These are phyloP conservation scores for Dicyrtoma fusca DNA, from an alignment of 2,888 invertebrate genomes.

Conservation along the genomic window DNA sequence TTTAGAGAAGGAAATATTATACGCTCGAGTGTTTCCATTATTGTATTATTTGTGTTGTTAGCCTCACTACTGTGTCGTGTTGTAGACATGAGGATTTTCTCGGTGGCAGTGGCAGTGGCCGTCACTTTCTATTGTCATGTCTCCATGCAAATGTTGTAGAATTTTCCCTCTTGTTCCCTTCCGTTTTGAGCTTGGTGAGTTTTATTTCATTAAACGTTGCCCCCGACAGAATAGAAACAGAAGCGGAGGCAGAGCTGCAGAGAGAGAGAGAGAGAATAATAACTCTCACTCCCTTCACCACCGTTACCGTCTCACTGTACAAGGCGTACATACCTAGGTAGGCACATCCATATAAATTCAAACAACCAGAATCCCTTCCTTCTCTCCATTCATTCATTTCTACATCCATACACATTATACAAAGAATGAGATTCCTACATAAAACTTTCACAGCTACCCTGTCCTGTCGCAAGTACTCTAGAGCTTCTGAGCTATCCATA, in stretches of 20 bases:
- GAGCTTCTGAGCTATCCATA: no score
- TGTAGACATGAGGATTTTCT: conserved; percentile 13
- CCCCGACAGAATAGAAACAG: conserved; percentile 6
- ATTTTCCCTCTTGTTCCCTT: conserved; percentile 14
- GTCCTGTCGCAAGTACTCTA: no score
- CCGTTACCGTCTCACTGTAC: neutral
- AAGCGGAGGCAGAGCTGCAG: neutral
- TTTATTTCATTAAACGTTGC: conserved; percentile 31
- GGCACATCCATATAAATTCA: no score
- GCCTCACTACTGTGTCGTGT: no score
- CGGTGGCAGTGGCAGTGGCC: no score
- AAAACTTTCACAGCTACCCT: no score
- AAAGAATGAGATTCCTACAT: no score
- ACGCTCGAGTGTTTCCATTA: conserved; percentile 17
- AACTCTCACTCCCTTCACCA: conserved; percentile 1
- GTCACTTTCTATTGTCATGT: conserved; percentile 26
- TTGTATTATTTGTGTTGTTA: conserved; percentile 25
- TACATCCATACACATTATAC: no score
- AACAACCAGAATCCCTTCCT: no score
- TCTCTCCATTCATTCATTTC: no score
- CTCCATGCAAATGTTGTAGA: neutral
- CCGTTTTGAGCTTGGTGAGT: conserved; percentile 21
- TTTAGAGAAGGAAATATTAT: conserved; percentile 6
- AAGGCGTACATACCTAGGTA: neutral
- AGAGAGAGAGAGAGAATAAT: neutral